Evolutionary conservation across 2,797 vertebrate genomes (phyloP), one percentile per base, ranked within the genome.

Genomic region (Margarornis squamiger): DNA sequence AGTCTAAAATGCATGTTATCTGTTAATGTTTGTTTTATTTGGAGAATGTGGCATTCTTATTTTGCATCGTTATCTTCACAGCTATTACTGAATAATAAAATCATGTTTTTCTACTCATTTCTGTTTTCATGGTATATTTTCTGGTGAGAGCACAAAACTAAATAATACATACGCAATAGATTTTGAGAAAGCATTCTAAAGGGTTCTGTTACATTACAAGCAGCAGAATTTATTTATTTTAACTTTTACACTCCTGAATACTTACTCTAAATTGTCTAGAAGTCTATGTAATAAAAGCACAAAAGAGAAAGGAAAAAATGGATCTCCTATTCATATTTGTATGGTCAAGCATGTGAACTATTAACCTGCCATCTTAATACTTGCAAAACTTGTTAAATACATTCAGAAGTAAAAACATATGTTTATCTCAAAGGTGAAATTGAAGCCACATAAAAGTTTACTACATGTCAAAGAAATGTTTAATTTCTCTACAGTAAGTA

Each of bases 21-120:
- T 73, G 23, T 52, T 73, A 86, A 86, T 4, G 1, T 72, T 88
- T 86, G 23, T 38, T 92, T 92, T 59, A 90, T 22, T 45, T 67
- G 45, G 38, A 87, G 45, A 79, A 74, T 59, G 49, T 12, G 18
- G 9, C 45, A 39, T 57, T 92, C 52, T 75, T 88, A 84, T 68
- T 84, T 92, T 38, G 86, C 14, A 80, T 76, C 43, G 43, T 93
- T 90, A 92, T 86, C 6, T 3, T 52, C 36, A 70, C 51, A 77
- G 57, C 88, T 74, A 73, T 66, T 88, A 79, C 34, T 52, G 62
- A 90, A 86, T 52, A 95, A 81, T 66, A 78, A 93, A 91, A 71
- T 55, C 17, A 34, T 67, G 24, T 39, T 57, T 93, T 96, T 59
- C 26, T 39, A 92, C 81, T 92, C 34, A 73, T 59, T 78, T 72